Conservation (phyloP, 2,113 vertebrate species). For the Shinisaurus crocodilurus region DNA sequence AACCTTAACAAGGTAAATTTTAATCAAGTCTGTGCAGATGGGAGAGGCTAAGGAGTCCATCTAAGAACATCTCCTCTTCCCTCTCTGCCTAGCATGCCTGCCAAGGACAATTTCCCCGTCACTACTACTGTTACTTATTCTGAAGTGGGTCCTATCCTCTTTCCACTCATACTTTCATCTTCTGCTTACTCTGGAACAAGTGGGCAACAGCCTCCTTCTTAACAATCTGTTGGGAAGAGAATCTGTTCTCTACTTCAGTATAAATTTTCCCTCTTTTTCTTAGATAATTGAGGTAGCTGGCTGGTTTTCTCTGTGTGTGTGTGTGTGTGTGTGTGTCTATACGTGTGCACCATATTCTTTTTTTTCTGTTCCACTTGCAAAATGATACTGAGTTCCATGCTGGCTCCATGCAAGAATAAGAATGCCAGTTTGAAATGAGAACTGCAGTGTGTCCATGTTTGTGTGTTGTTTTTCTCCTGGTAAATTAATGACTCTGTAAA, state of each 20-base stretch:
- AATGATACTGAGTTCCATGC: not conserved
- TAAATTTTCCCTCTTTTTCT: not conserved
- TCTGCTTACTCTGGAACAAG: not conserved
- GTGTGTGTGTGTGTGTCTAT: too few species aligned
- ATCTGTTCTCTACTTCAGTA: not conserved
- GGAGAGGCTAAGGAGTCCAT: not conserved
- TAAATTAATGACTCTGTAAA: not conserved
- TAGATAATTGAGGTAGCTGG: not conserved
- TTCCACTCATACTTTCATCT: not conserved
- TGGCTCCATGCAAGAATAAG: not conserved
- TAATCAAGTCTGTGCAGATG: too few species aligned
- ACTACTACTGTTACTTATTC: not conserved
- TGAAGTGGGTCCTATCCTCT: not conserved
- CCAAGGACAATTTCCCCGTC: not conserved
- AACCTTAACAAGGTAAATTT: not conserved
- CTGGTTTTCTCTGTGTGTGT: not conserved
- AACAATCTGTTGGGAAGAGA: not conserved
- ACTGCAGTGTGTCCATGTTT: not conserved
- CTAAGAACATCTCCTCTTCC: not conserved
- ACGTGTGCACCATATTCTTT: not conserved
- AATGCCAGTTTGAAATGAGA: not conserved
- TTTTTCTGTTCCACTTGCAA: too few species aligned
- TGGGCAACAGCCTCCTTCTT: not conserved
- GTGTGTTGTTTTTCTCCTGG: not conserved
- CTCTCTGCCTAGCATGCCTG: not conserved